Evolutionary conservation across 2,888 invertebrate genomes (phyloP), one percentile per base, ranked within the genome.

Genomic region (Ferdinandea cuprea): DNA sequence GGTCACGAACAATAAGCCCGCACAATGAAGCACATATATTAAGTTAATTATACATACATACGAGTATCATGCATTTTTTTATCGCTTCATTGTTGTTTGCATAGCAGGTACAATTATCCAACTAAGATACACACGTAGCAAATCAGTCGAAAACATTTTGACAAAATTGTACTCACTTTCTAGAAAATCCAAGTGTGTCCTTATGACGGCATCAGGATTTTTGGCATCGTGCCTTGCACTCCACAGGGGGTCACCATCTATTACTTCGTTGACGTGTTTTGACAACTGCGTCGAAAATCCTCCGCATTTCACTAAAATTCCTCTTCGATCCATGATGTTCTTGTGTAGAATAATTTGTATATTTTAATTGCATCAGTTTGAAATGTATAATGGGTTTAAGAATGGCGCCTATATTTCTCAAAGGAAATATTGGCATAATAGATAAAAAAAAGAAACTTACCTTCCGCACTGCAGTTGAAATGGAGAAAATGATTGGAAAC

Each of bases 191-290:
- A 95, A 91, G 90, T 98, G 97, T 0, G 96, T 95, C 86, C 93
- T 92, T 69, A 95, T 92, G 50, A 97, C 94, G 28, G 96, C 96
- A 6, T 95, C 93, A 1, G 96, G 96, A 88, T 96, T 93, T 0
- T 95, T 95, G 66, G 93, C 92, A 74, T 98, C 92, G 87, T 96
- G 95, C 63, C 95, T 93, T 0, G 97, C 95, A 86, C 96, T 96
- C 97, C 97, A 98, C 50, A 98, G 91, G 0, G 97, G 96, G 89
- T 98, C 96, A 0, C 95, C 95, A 89, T 97, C 95, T 73, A 96
- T 94, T 83, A 93, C 93, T 85, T 94, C 93, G 0, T 93, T 93
- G 6, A 96, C 94, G 89, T 95, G 94, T 77, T 93, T 94, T 5
- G 94, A 94, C 85, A 97, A 92, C 89, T 96, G 96, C 6, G 95